Conservation (phyloP, 2,888 invertebrate species). For the Cephalotes varians region DNA sequence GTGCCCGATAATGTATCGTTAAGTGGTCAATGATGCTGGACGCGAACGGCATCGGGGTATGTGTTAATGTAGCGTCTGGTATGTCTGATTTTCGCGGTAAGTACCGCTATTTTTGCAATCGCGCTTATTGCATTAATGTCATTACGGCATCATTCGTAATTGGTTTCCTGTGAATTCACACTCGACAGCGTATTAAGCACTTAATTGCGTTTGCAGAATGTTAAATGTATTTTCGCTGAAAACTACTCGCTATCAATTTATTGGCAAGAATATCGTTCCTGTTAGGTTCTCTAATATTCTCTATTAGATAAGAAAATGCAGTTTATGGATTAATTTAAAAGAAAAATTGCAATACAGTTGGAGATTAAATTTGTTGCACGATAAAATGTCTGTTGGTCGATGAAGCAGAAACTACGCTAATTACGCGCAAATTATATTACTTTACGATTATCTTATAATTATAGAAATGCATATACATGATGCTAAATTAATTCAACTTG, state of each 20-base stretch:
- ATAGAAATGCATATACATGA: not conserved
- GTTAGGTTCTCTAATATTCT: not conserved
- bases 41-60: not conserved
- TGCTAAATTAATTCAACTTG: not conserved
- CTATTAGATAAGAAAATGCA: slow-evolving; percentile 9
- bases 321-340: not conserved
- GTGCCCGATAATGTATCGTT: slow-evolving; percentile 41
- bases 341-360: not conserved
- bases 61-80: slow-evolving; percentile 34
- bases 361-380: slow-evolving; percentile 14
- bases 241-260: not conserved
- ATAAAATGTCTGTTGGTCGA: slow-evolving; percentile 11
- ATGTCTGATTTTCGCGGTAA: slow-evolving; percentile 18
- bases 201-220: slow-evolving; percentile 26
- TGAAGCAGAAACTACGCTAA: slow-evolving; percentile 11
- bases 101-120: slow-evolving; percentile 19
- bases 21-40: slow-evolving; percentile 35
- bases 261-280: not conserved
- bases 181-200: not conserved
- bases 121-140: slow-evolving; percentile 27
- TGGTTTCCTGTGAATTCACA: not conserved
- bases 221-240: slow-evolving; percentile 1
- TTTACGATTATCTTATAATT: not conserved
- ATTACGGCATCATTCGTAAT: slow-evolving; percentile 31
- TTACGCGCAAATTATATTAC: slow-evolving; percentile 23